Conservation (phyloP, 2,888 invertebrate species). For the Arrhopalites spinosus region DNA sequence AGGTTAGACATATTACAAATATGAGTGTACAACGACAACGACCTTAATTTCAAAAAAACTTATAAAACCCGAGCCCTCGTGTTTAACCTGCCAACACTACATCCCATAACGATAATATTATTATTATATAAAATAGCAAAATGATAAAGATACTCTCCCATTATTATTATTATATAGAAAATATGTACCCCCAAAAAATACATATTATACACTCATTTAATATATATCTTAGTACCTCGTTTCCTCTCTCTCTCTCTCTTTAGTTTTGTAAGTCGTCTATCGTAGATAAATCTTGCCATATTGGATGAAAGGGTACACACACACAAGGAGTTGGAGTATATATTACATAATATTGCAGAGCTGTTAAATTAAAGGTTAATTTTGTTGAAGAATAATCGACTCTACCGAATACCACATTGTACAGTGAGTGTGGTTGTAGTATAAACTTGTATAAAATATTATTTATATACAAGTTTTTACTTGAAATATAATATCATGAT, state of each 20-base stretch:
- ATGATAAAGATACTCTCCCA: background rate
- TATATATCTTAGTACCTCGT: background rate
- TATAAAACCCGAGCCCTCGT: background rate
- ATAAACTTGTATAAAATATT: background rate
- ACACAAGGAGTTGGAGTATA: background rate
- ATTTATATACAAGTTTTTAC: background rate
- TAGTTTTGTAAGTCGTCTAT: background rate
- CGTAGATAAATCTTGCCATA: slow-evolving; percentile 5
- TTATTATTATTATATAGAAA: background rate
- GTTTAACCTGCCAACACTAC: background rate
- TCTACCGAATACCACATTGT: background rate
- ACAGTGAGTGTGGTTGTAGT: background rate
- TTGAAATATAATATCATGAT: background rate
- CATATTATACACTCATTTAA: background rate
- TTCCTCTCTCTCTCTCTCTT: background rate
- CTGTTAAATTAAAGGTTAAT: slow-evolving; percentile 3
- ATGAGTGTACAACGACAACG: background rate
- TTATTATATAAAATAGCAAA: background rate
- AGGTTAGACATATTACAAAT: slow-evolving; percentile 22
- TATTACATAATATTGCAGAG: background rate
- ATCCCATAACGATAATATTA: background rate
- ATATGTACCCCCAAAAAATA: background rate
- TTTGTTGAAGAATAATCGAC: background rate
- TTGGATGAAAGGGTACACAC: background rate
- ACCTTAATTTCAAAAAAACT: slow-evolving; percentile 14